Base-by-base conservation (phyloP, 2,797 vertebrate genomes). In the Sebastiscus albofasciatus region DNA sequence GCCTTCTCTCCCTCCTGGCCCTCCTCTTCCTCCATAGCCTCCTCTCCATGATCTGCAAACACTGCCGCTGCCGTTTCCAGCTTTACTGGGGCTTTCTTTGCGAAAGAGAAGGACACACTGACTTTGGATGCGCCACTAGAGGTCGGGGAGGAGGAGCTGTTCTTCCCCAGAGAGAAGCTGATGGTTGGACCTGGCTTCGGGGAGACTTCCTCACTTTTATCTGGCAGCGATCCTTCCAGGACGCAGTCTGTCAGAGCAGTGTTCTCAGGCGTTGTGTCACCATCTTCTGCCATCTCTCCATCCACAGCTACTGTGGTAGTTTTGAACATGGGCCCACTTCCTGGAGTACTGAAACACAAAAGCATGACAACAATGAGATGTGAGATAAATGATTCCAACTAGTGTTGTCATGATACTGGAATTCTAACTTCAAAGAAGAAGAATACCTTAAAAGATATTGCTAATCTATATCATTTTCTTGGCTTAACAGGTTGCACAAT, bases 321-420 rank as follows among this genome's bases (percentile, higher is more conserved):
- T 95, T 97, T 97, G 94, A 99, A 99, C 98, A 99, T 99, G n/a
- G 99, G 99, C 4, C 99, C 99, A 49, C 98, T 99, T 79, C 98
- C 99, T 82, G 97, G 97, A 70, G 97, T 98, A 5, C 98, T 99
- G 88, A 3, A 93, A 80, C 68, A 91, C 46, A 85, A 75, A 75
- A 81, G 26, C 22, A 79, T 2, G 27, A 75, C 1, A 46, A 69
- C 18, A 58, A 55, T 76, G n/a, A 70, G 12, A 76, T 49, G 6
- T 58, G 4, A 4, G 10, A 33, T 13, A 11, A 56, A 49, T 20
- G 34, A 77, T 74, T 73, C 2, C 12, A 65, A 24, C 1, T 27
- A 12, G 71, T 49, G 46, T 49, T 20, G 46, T 31, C 46, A 49
- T 9, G 46, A 49, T 49, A 49, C 46, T 20, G 46, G 18, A 49